These are phyloP conservation scores for Eupithecia exiguata DNA, from an alignment of 2,888 invertebrate genomes.

Conservation along the genomic window DNA sequence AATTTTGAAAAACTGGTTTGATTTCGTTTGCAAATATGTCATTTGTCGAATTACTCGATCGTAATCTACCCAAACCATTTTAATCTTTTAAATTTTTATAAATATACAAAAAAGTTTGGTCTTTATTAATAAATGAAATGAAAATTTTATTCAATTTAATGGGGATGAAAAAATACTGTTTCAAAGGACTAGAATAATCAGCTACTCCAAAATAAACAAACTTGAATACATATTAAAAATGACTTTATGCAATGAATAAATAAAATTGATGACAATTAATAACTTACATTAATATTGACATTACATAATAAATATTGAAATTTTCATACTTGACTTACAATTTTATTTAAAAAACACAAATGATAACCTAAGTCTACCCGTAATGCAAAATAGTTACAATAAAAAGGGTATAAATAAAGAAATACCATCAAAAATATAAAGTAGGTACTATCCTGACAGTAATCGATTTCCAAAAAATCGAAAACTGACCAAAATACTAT, in stretches of 20 bases:
- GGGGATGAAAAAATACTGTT: constrained; percentile 53
- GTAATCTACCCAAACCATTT: constrained; percentile 48
- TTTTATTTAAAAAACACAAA: constrained; percentile 28
- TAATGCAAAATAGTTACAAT: constrained; percentile 57
- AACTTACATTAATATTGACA: constrained; percentile 36
- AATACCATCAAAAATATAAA: constrained; percentile 40
- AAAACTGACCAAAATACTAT: constrained; percentile 36
- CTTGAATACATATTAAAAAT: constrained; percentile 45
- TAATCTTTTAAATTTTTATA: constrained; percentile 62
- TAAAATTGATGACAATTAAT: constrained; percentile 15
- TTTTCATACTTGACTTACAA: constrained; percentile 54
- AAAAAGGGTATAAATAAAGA: constrained; percentile 11
- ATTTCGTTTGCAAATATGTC: constrained; percentile 34
- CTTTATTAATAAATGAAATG: constrained; percentile 54
- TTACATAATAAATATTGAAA: constrained; percentile 50
- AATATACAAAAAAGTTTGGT: constrained; percentile 75
- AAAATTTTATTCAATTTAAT: constrained; percentile 54
- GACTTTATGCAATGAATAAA: constrained; percentile 26
- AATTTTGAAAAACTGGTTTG: constrained; percentile 51
- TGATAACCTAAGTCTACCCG: constrained; percentile 54
- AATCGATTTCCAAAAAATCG: constrained; percentile 13
- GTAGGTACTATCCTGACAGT: constrained; percentile 23
- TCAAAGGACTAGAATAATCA: constrained; percentile 60
- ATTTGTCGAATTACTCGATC: constrained; percentile 44
- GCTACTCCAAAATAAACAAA: constrained; percentile 52